Percentiles rank a stretch among this genome's conserved stretches.
phyloP scores from a whole-genome alignment of 2,888 invertebrate genomes.

The Leptopilina drosophilae region DNA sequence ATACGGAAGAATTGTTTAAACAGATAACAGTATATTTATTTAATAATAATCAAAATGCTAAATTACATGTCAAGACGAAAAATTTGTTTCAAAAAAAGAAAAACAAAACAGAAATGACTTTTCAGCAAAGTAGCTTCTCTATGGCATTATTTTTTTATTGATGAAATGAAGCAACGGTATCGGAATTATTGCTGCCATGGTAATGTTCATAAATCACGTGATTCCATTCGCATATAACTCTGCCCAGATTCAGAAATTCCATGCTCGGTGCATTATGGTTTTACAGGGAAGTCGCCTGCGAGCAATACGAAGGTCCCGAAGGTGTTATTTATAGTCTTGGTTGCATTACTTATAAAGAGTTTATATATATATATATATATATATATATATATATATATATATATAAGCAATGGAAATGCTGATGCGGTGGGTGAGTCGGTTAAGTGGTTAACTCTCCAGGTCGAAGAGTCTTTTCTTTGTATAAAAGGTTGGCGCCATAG shows the following conservation, averaged over 20 bases:
- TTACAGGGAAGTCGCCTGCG: slow-evolving; percentile 18
- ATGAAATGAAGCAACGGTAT: background rate
- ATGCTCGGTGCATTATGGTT: slow-evolving; percentile 21
- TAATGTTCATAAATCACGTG: slow-evolving; percentile 5
- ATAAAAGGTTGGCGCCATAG: slow-evolving; percentile 18
- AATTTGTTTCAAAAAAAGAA: no score
- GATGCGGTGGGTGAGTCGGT: slow-evolving; percentile 11
- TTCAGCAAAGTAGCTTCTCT: background rate
- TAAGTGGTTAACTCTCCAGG: slow-evolving; percentile 18
- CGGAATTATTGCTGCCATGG: slow-evolving; percentile 3
- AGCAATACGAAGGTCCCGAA: slow-evolving; percentile 14
- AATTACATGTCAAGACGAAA: no score
- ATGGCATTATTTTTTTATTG: background rate
- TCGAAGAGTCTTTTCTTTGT: background rate
- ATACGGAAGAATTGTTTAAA: background rate
- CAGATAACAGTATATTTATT: background rate
- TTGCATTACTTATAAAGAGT: slow-evolving; percentile 7
- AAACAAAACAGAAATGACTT: background rate
- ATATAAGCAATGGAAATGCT: background rate
- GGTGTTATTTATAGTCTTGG: slow-evolving; percentile 25
- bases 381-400: background rate
- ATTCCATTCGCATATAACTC: slow-evolving; percentile 3
- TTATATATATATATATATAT: background rate
- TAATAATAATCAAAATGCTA: no score
- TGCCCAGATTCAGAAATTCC: background rate